Evolutionary conservation across 2,797 vertebrate genomes (phyloP), one percentile per base, ranked within the genome.

Genomic region (Dendrocincla tyrannina): DNA sequence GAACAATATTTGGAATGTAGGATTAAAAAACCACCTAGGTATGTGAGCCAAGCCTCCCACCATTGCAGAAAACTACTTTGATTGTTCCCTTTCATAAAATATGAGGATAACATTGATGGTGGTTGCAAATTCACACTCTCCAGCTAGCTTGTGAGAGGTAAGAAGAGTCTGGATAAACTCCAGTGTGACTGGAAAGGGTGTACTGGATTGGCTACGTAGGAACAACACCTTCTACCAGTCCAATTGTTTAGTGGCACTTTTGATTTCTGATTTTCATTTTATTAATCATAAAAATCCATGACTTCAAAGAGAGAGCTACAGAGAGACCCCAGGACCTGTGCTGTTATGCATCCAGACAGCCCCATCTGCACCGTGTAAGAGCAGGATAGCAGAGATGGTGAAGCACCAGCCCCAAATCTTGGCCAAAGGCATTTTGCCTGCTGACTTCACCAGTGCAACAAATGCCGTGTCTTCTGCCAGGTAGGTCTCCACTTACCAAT

Each of bases 41-140:
- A 52, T 22, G 32, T 69, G 44, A 95, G 74, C 73, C 88, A 89
- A 90, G 63, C 59, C 49, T 85, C 88, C 67, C 79, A 64, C 46
- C 46, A 37, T 27, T 67, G 52, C 13, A 74, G 70, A 69, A 5
- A 50, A 42, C 63, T 70, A 39, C 35, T 88, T 91, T 37, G 52
- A 77, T 83, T 84, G 84, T 50, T 95, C 72, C 78, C 59, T 94
- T 93, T 89, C 32, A 47, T 56, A 76, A 90, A 89, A 89, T 22
- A 37, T 14, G 76, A 89, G 42, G 44, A 47, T 39, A 53, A 73
- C 10, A 22, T 58, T 30, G 79, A 49, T 42, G 52, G 52, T n/a
- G 23, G 50, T 39, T 64, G 73, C 72, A 91, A 82, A 88, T 28
- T 27, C 44, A 68, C 16, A 13, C 8, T 78, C 59, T 87, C 46